phyloP scores from a whole-genome alignment of 2,888 invertebrate species.

The Leistus spinibarbis region DNA sequence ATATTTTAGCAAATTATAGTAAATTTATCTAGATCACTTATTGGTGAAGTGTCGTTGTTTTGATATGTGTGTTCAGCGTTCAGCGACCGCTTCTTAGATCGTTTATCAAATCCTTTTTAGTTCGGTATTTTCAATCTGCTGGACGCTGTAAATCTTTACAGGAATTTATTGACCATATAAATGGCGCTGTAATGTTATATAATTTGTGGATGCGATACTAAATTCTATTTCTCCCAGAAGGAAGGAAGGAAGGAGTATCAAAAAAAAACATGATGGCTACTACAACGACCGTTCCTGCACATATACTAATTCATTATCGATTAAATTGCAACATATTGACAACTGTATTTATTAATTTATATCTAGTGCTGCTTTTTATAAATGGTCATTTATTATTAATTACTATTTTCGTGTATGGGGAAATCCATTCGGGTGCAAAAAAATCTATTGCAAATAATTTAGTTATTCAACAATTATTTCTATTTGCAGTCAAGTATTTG shows the following conservation, averaged over 20 bases:
- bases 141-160: slow-evolving; percentile 12
- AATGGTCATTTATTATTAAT: too few relatives aligned
- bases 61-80: background rate
- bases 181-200: slow-evolving; percentile 28
- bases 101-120: slow-evolving; percentile 29
- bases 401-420: too few relatives aligned
- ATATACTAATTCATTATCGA: background rate
- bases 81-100: background rate
- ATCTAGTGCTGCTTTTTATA: too few relatives aligned
- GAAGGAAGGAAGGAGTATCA: background rate
- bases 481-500: too few relatives aligned
- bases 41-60: background rate
- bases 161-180: slow-evolving; percentile 31
- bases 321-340: background rate
- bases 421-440: too few relatives aligned
- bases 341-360: too few relatives aligned
- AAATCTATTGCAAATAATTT: too few relatives aligned
- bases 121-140: slow-evolving; percentile 26
- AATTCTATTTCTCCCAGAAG: slow-evolving; percentile 7
- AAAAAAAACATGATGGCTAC: too few relatives aligned
- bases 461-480: too few relatives aligned
- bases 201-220: slow-evolving; percentile 28
- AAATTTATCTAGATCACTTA: too few relatives aligned
- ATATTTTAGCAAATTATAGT: too few relatives aligned
- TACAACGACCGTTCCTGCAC: too few relatives aligned